Base-by-base conservation (phyloP, 2,888 invertebrate species). In the Drosophila pegasa region DNA sequence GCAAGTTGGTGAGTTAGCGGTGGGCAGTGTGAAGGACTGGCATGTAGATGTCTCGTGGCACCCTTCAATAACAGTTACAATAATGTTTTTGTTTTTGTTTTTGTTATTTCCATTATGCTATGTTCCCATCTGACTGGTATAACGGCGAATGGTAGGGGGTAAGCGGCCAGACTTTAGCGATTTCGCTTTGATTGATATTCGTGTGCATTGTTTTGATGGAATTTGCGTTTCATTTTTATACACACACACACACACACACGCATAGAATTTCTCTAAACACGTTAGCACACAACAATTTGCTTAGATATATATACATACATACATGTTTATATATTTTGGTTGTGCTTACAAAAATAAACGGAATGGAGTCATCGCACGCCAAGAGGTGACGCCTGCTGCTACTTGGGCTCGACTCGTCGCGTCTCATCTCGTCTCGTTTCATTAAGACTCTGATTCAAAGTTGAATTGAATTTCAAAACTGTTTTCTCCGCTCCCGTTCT, bases 121-220 rank as follows among this genome's bases (percentile, higher is more conserved):
- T 29, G 47, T 54, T 61, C 41, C 41, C 52, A 20, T 29, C 40
- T 12, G 52, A 47, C 14, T 12, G 16, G 33, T 25, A 6, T 43
- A 43, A 43, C n/a, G 43, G 43, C 3, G n/a, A n/a, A 8, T 22
- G 14, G 10, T 9, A 22, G 8, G 14, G 29, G 14, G 38, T 16
- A 31, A 25, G 54, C 33, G 22, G 37, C 33, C 48, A 63, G 62
- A 63, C 57, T 58, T 70, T 38, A 45, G 58, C 54, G 65, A 59
- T 65, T 75, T 78, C 38, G 55, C 52, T 81, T 78, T 79, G 81
- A 81, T 80, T 78, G 76, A 75, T 81, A 79, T 81, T 80, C 69
- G 75, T 70, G 64, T 72, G 71, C 69, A 69, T 63, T 76, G 62
- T 67, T 67, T 82, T 67, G 60, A 60, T 70, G 62, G 69, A 79